A percentile compares a stretch with the other conserved stretches of the same genome.
Conservation (phyloP, 2,113 vertebrate species). For the Desmodus rotundus region DNA sequence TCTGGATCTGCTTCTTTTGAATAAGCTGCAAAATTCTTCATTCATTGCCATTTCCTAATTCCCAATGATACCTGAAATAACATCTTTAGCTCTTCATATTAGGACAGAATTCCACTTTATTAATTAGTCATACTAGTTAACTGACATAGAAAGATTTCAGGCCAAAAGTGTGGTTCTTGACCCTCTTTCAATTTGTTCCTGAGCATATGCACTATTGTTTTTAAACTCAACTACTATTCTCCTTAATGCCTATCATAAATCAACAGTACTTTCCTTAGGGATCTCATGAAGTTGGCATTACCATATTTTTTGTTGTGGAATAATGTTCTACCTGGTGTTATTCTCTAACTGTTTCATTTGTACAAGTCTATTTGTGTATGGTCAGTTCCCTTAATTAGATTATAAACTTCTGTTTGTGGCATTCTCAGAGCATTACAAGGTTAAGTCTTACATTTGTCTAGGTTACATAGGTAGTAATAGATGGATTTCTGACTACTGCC, state of each 20-base stretch:
- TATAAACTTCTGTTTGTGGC: neutral
- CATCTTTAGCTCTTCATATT: neutral
- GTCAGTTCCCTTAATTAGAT: neutral
- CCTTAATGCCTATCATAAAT: neutral
- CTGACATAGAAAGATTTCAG: neutral
- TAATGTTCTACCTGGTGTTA: neutral
- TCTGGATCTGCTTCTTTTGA: neutral
- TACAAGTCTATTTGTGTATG: neutral
- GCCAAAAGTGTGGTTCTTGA: neutral
- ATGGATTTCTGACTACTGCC: neutral
- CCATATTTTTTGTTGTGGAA: neutral
- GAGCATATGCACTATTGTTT: neutral
- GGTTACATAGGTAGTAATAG: neutral
- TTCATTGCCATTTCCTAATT: neutral
- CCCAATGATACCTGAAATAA: neutral
- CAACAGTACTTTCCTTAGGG: neutral
- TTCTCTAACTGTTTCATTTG: neutral
- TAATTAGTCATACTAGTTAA: neutral
- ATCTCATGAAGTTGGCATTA: neutral
- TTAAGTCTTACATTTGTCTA: neutral
- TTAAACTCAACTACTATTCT: neutral
- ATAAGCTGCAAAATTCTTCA: neutral
- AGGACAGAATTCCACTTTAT: neutral
- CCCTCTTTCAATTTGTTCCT: neutral
- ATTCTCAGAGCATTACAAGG: neutral